Base-by-base conservation (phyloP, 2,797 vertebrate species). In the Tapera naevia region DNA sequence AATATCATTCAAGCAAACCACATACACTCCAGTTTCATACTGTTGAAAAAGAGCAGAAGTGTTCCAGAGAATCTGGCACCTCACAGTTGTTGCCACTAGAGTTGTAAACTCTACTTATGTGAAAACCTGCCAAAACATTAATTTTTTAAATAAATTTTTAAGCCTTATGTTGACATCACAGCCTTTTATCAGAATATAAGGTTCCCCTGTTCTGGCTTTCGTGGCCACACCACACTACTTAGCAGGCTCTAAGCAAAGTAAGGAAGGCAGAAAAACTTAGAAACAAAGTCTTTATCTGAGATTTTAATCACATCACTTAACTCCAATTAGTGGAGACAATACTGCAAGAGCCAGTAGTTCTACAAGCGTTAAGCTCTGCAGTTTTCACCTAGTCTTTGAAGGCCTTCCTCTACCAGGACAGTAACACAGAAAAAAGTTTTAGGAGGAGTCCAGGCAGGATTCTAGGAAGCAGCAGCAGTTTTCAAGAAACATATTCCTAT, bases 1-100 rank as follows among this genome's bases (percentile, higher is more conserved):
- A 86, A 71, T 61, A 57, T 10, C 57, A 88, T 94, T 88, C 86
- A 91, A 89, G 95, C 61, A 90, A 89, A 95, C 82, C 85, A 91
- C 75, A n/a, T 85, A 88, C 74, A 51, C 74, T 71, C 21, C 25
- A 41, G 50, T 72, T 90, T 69, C 70, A 56, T 80, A 66, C 46
- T 51, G 91, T 1, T 92, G 78, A 82, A 70, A 80, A 83, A 62
- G 37, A 71, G 25, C 87, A 72, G 50, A 86, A 64, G 19, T 45
- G 48, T 80, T 78, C 71, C 24, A 73, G 88, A 74, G 50, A 95
- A 91, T 95, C 65, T 66, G 16, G 80, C 67, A 86, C 64, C 71
- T 67, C 60, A n/a, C 22, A 70, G n/a, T 30, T 88, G 75, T 81
- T 92, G 86, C 16, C 61, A n/a, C 71, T 78, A 8, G 35, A 89